A percentile compares a stretch with the other conserved stretches of the same genome.
Conservation (phyloP, 2,888 invertebrate genomes). For the Calameuta pallipes region DNA sequence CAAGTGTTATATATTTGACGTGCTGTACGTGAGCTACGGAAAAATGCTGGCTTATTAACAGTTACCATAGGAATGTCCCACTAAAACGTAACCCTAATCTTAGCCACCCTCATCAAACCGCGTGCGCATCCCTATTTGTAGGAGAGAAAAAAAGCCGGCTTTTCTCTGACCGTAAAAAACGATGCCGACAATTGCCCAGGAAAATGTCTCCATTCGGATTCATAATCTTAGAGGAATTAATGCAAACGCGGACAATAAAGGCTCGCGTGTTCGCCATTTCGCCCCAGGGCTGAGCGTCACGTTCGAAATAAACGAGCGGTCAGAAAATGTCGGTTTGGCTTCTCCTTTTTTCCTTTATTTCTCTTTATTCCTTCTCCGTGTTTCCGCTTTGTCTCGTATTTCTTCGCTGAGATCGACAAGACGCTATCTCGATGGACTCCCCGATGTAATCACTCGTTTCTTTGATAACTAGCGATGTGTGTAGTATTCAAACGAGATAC, state of each 20-base stretch:
- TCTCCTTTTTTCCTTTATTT: background rate
- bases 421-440: background rate
- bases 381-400: background rate
- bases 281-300: background rate
- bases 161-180: slow-evolving; percentile 6
- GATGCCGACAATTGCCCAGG: slow-evolving; percentile 7
- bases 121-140: background rate
- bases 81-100: slow-evolving; percentile 17
- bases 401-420: background rate
- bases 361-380: background rate
- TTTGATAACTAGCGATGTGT: slow-evolving; percentile 8
- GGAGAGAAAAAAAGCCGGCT: background rate
- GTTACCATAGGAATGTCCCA: slow-evolving; percentile 19
- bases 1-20: background rate
- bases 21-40: background rate
- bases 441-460: slow-evolving; percentile 7
- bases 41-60: slow-evolving; percentile 12
- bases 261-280: background rate
- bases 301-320: background rate
- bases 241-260: slow-evolving; percentile 11
- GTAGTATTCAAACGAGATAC: slow-evolving; percentile 23
- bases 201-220: slow-evolving; percentile 16
- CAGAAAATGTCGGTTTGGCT: background rate
- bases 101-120: slow-evolving; percentile 15
- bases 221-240: slow-evolving; percentile 19